Conservation (phyloP, 2,888 invertebrate genomes). For the Caradrina kadenii region DNA sequence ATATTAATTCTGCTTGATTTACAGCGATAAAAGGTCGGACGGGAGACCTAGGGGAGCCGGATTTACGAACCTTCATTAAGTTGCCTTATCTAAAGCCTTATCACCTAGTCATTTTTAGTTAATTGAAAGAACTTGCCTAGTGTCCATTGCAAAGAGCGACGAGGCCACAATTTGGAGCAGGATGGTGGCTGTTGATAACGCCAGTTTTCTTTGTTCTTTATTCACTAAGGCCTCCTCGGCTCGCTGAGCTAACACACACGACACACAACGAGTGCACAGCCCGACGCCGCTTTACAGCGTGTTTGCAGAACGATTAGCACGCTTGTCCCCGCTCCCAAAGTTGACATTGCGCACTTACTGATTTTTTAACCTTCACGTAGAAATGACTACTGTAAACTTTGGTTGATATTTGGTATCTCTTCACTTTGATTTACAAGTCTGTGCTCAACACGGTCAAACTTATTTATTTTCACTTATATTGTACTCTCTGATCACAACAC, state of each 20-base stretch:
- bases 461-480: slow-evolving; percentile 58
- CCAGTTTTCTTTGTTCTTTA: slow-evolving; percentile 78
- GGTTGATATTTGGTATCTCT: slow-evolving; percentile 73
- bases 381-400: slow-evolving; percentile 81
- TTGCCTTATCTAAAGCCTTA: slow-evolving; percentile 31
- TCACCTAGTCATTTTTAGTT: slow-evolving; percentile 22
- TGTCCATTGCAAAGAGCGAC: slow-evolving; percentile 79
- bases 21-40: slow-evolving; percentile 9
- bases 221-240: slow-evolving; percentile 74
- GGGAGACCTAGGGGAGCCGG: slow-evolving; percentile 1
- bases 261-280: slow-evolving; percentile 79
- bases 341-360: slow-evolving; percentile 88
- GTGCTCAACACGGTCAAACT: slow-evolving; percentile 61
- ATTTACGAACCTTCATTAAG: slow-evolving; percentile 24
- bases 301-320: slow-evolving; percentile 88
- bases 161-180: slow-evolving; percentile 65
- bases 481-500: slow-evolving; percentile 55
- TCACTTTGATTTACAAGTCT: slow-evolving; percentile 70
- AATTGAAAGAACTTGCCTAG: slow-evolving; percentile 71
- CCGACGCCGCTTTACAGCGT: slow-evolving; percentile 80
- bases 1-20: slow-evolving; percentile 16
- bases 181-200: slow-evolving; percentile 69
- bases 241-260: slow-evolving; percentile 82
- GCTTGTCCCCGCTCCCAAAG: slow-evolving; percentile 83
- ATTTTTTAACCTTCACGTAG: slow-evolving; percentile 84